Evolutionary conservation across 2,888 invertebrate genomes (phyloP).

Genomic region (Agriopis marginaria): DNA sequence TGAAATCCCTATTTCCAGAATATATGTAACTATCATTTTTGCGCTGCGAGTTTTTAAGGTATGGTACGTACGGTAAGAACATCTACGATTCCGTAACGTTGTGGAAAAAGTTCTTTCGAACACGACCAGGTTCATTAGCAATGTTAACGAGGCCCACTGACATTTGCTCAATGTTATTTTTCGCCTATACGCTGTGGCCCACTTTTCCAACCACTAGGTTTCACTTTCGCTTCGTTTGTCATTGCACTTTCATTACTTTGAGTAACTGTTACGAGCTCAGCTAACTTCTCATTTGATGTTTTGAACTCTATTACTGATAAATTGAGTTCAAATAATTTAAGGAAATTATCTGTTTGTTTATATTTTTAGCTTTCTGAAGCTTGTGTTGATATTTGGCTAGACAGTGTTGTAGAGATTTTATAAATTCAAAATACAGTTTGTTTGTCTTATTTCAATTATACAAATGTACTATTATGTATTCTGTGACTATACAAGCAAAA

Average conservation of each 20-base stretch:
- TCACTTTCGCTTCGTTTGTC: conserved; percentile 60
- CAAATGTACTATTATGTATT: too few relatives aligned
- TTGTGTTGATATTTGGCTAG: conserved; percentile 20
- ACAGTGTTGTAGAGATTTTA: not conserved
- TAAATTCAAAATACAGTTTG: not conserved
- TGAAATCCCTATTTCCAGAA: not conserved
- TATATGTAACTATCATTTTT: not conserved
- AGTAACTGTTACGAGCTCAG: conserved; percentile 44
- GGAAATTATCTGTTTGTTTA: not conserved
- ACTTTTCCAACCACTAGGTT: conserved; percentile 49
- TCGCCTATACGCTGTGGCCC: conserved; percentile 47
- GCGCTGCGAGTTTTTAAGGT: not conserved
- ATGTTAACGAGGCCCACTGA: conserved; percentile 31
- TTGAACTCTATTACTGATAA: conserved; percentile 16
- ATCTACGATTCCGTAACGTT: not conserved
- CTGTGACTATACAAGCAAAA: not conserved
- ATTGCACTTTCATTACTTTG: conserved; percentile 61
- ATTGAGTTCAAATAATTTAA: conserved; percentile 20
- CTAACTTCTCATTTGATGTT: conserved; percentile 21
- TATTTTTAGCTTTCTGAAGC: conserved; percentile 30
- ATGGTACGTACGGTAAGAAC: not conserved
- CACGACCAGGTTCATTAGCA: conserved; percentile 33
- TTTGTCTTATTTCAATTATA: not conserved
- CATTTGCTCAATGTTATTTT: conserved; percentile 30
- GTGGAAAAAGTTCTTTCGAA: conserved; percentile 13